Conservation (phyloP, 2,797 vertebrate species). For the Propithecus deckenii region DNA sequence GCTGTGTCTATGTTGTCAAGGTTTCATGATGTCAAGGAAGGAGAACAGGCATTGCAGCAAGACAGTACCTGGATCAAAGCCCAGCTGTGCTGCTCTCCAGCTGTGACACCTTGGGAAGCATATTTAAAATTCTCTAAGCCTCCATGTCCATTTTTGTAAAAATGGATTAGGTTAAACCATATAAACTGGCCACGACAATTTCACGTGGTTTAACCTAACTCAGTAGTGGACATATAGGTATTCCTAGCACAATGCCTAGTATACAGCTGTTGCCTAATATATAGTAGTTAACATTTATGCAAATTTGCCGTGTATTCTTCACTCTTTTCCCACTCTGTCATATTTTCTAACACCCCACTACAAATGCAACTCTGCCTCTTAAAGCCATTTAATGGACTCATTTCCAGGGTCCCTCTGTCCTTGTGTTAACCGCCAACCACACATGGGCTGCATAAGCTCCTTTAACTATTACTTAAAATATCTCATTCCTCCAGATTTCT, state of each 20-base stretch:
- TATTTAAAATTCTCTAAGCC: neutral
- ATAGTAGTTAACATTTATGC: neutral
- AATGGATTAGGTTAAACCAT: neutral
- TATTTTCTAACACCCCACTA: neutral
- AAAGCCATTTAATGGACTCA: neutral
- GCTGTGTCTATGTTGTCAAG: neutral
- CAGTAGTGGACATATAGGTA: neutral
- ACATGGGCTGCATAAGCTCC: accelerated
- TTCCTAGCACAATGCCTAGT: too few relatives aligned
- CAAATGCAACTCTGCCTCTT: neutral
- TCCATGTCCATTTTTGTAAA: neutral
- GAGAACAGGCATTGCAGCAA: neutral
- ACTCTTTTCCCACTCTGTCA: neutral
- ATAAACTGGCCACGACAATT: neutral
- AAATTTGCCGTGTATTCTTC: neutral
- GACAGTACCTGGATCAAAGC: neutral
- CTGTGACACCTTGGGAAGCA: neutral
- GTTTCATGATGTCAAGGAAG: neutral
- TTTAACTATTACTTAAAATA: neutral
- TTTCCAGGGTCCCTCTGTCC: neutral
- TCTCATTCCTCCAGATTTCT: neutral
- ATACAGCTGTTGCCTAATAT: neutral
- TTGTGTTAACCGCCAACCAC: neutral
- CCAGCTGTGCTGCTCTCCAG: neutral
- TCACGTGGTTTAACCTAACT: neutral